Conservation (phyloP, 2,888 invertebrate species). For the Sycophila texana region DNA sequence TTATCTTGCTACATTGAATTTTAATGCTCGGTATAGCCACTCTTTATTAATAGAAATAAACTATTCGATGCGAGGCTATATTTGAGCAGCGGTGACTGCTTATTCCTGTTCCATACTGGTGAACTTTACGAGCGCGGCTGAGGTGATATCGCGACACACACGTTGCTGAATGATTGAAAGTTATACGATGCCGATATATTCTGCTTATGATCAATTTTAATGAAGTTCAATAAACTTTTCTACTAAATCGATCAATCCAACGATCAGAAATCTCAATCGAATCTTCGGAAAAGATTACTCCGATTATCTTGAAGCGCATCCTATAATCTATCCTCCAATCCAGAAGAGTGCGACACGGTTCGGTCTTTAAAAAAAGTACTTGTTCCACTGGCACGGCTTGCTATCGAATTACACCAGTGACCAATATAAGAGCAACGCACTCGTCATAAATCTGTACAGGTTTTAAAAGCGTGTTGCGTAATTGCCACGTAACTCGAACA, state of each 20-base stretch:
- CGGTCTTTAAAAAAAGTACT: background rate
- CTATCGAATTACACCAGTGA: too few relatives aligned
- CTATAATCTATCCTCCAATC: too few relatives aligned
- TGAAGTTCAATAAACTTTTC: too few relatives aligned
- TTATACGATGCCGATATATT: background rate
- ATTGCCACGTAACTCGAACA: background rate
- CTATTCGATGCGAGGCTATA: background rate
- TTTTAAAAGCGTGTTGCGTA: background rate
- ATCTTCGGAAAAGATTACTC: too few relatives aligned
- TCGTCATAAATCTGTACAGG: background rate
- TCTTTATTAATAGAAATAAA: background rate
- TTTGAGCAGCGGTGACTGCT: background rate
- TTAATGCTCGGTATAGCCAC: background rate
- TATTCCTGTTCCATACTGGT: conserved; percentile 5
- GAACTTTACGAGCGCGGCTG: background rate
- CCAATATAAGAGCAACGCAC: background rate
- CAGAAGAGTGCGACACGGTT: too few relatives aligned
- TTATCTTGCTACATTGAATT: too few relatives aligned
- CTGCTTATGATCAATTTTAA: background rate
- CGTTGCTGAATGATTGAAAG: conserved; percentile 2
- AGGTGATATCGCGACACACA: background rate
- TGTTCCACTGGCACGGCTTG: background rate
- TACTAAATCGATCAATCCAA: too few relatives aligned
- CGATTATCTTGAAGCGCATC: too few relatives aligned
- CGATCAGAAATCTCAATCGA: too few relatives aligned